Base-by-base conservation (phyloP, 92 coral and sea anemone genomes). In the Phenganax subtilis region DNA sequence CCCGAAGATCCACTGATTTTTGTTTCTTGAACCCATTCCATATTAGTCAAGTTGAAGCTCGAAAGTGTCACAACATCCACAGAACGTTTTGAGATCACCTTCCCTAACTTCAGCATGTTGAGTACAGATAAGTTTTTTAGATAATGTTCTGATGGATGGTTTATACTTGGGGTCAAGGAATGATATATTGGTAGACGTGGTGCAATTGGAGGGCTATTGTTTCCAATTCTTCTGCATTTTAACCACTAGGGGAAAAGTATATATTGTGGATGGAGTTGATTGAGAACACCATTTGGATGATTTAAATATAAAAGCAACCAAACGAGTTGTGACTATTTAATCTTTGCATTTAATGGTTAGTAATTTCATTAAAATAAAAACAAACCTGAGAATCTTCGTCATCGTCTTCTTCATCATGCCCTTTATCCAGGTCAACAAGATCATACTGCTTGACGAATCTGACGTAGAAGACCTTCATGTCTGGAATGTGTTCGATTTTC, bases 11-110 rank as follows among this genome's bases (percentile, higher is more conserved):
- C 63, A 85, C 87, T 28, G 77, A 27, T 20, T 71, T 20, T 8
- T 83, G 87, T 87, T 47, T 75, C 74, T 57, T 82, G 65, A 74
- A 88, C 80, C 92, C 89, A 89, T 44, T 86, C 86, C 91, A 86
- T 84, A 27, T 73, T 80, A 12, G 17, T 82, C 28, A 86, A 79
- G 59, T 89, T 84, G 53, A 86, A 86, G 74, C 72, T 83, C 80
- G 44, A 85, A 27, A 16, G 30, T 44, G 62, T 3, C 1, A 61
- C 64, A 27, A 37, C 47, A 37, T 55, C 5, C 73, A 80, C 83
- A 44, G 83, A 8, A 29, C 37, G 62, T 57, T 65, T 62, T 3
- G 62, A 10, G n/a, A 80, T 54, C 0, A 25, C 44, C 17, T 58
- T 30, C 16, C 83, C 83, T 60, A 79, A 58, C 31, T 25, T 10